These are phyloP conservation scores for Stenoptilia bipunctidactyla DNA, from an alignment of 2,888 invertebrate species.

Conservation along the genomic window DNA sequence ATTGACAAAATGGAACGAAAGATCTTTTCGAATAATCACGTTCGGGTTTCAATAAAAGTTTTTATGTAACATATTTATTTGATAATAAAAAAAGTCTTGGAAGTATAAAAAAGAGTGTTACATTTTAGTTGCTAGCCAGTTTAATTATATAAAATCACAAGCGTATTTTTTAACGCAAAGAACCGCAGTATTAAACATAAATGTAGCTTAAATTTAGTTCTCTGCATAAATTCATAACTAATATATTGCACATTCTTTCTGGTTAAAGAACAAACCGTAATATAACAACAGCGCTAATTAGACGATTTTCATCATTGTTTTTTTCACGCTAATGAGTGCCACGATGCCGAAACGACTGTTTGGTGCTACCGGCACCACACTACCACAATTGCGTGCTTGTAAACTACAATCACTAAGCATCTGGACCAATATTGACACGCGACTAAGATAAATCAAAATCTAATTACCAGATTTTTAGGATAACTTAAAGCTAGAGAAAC, in stretches of 20 bases:
- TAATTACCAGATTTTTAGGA: no score
- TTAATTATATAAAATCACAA: no score
- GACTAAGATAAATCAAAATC: slow-evolving; percentile 11
- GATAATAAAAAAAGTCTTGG: no score
- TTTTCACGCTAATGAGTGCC: slow-evolving; percentile 34
- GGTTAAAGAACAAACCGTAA: slow-evolving; percentile 31
- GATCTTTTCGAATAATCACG: no score
- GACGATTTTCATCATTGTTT: slow-evolving; percentile 33
- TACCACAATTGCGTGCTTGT: slow-evolving; percentile 32
- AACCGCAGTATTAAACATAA: no score
- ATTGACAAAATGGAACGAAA: no score
- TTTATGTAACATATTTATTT: no score
- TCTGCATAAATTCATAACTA: slow-evolving; percentile 36
- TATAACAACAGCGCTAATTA: slow-evolving; percentile 40
- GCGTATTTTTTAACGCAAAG: slow-evolving; percentile 17
- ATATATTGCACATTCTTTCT: slow-evolving; percentile 35
- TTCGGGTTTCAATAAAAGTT: no score
- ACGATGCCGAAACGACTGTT: slow-evolving; percentile 36
- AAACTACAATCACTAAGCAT: background rate
- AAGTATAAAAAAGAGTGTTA: no score
- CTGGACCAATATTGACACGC: slow-evolving; percentile 21
- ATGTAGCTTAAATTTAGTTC: slow-evolving; percentile 36
- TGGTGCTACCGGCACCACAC: slow-evolving; percentile 33
- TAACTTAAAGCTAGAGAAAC: no score
- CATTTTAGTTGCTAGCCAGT: no score